Evolutionary conservation across 2,113 vertebrate species (phyloP).

Genomic region (Ictidomys tridecemlineatus): DNA sequence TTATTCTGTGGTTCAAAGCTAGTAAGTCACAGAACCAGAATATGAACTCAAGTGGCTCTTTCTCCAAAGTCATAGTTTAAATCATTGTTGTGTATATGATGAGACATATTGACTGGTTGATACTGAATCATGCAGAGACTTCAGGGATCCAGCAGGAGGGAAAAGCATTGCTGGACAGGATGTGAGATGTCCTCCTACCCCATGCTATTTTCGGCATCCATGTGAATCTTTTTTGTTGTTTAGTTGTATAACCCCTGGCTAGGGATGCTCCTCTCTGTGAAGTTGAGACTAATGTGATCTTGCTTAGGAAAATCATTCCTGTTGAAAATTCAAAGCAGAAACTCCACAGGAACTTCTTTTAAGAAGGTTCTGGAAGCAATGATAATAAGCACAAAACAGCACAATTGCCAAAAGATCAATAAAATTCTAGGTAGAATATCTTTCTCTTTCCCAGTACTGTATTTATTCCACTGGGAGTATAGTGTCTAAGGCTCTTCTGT

Average conservation of each 20-base stretch:
- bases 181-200: neutral
- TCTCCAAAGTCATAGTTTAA: neutral
- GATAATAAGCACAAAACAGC: neutral
- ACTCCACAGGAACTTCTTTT: neutral
- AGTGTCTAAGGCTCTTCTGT: neutral
- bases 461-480: neutral
- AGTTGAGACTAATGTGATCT: neutral
- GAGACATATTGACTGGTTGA: neutral
- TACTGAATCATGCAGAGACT: neutral
- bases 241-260: neutral
- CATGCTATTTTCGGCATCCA: neutral
- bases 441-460: neutral
- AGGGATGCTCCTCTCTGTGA: neutral
- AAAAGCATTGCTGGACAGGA: neutral
- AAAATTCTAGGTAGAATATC: neutral
- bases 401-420: neutral
- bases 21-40: neutral
- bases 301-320: neutral
- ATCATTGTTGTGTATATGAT: neutral
- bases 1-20: neutral
- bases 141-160: neutral
- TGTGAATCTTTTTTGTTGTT: neutral
- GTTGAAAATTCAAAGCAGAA: neutral
- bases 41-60: neutral
- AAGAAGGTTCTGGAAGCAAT: neutral